A percentile compares a stretch with the other conserved stretches of the same genome.
Conservation (phyloP, 2,888 invertebrate species). For the Nephrotoma guestfalica region DNA sequence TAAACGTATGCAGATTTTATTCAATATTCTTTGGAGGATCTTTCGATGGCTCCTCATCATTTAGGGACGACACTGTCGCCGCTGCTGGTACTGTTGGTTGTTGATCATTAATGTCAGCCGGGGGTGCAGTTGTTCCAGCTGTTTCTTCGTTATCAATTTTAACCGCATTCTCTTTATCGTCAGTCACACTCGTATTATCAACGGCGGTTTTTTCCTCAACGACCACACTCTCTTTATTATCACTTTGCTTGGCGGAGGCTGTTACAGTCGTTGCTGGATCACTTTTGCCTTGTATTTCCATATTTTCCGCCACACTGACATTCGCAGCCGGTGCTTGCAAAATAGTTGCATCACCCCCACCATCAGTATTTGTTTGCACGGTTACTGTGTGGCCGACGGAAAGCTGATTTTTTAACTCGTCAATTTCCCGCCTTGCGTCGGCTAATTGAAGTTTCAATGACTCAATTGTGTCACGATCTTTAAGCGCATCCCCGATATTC, state of each 20-base stretch:
- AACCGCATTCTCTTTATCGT: neutral
- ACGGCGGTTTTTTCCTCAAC: neutral
- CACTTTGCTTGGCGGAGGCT: neutral
- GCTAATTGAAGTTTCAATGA: conserved; percentile 23
- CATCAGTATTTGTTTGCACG: neutral
- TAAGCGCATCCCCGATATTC: conserved; percentile 24
- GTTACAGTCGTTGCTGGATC: neutral
- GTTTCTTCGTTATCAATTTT: neutral
- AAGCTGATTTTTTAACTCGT: neutral
- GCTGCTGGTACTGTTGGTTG: neutral
- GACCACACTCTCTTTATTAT: neutral
- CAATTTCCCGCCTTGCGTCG: conserved; percentile 19
- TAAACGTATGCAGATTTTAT: neutral
- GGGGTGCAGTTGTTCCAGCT: neutral
- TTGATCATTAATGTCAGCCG: neutral
- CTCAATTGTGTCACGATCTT: conserved; percentile 23
- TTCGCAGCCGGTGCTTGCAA: neutral
- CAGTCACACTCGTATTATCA: neutral
- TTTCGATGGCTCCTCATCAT: neutral
- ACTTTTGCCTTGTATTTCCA: neutral
- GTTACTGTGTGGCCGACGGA: neutral
- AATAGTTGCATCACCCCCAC: neutral
- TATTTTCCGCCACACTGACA: neutral
- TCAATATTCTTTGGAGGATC: neutral
- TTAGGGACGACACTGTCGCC: neutral